Percentiles rank a stretch among this genome's conserved stretches.
phyloP scores from a whole-genome alignment of 1,140 invertebrate genomes.

The Eufriesea mexicana region DNA sequence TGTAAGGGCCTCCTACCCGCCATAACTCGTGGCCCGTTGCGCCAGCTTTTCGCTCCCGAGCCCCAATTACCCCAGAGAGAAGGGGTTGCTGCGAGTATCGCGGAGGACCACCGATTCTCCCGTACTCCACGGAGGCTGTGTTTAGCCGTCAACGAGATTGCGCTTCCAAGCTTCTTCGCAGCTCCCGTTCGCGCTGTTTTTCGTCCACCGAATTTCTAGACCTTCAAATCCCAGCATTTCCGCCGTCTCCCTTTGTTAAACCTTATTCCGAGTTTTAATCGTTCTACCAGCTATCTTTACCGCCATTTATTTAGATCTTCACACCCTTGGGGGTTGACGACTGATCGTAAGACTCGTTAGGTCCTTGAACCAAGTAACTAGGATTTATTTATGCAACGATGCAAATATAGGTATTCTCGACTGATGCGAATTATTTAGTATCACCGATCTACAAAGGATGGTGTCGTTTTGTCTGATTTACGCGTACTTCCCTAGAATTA shows the following conservation, averaged over 20 bases:
- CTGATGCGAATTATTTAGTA: too few species aligned
- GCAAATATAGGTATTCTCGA: too few species aligned
- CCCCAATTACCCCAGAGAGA: slow-evolving; percentile 59
- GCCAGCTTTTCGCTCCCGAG: slow-evolving; percentile 53
- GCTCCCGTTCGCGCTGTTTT: neutral
- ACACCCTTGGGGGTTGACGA: too few species aligned
- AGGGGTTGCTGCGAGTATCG: slow-evolving; percentile 31
- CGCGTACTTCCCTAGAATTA: too few species aligned
- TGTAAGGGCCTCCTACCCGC: slow-evolving; percentile 17
- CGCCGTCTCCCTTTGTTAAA: neutral
- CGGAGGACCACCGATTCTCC: neutral
- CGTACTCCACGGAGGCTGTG: slow-evolving; percentile 14
- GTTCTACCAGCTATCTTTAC: too few species aligned
- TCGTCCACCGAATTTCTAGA: neutral
- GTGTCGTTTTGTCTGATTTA: too few species aligned
- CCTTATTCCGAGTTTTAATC: too few species aligned
- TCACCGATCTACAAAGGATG: too few species aligned
- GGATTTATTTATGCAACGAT: too few species aligned
- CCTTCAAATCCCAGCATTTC: neutral
- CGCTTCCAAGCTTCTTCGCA: neutral
- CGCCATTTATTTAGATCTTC: too few species aligned
- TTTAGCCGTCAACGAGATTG: slow-evolving; percentile 45
- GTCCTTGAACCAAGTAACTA: too few species aligned
- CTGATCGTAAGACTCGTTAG: too few species aligned
- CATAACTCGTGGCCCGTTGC: slow-evolving; percentile 45